phyloP scores from a whole-genome alignment of 1,140 invertebrate genomes.

The Apolygus lucorum region DNA sequence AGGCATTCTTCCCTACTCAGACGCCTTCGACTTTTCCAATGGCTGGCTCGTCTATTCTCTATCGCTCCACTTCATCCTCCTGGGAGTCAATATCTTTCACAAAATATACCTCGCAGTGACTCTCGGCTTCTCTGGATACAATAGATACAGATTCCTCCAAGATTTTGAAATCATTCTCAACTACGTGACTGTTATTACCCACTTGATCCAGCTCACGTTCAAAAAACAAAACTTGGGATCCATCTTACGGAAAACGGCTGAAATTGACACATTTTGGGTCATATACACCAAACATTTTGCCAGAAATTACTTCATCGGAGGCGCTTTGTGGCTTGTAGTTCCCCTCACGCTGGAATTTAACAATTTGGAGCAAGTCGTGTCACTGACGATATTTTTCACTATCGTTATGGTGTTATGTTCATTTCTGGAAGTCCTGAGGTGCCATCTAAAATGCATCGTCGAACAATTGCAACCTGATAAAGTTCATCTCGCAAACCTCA shows the following conservation, averaged over 20 bases:
- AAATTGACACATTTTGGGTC: not conserved
- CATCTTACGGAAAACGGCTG: not conserved
- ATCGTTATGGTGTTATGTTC: not conserved
- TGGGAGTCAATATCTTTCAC: not conserved
- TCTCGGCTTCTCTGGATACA: not conserved
- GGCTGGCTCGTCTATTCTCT: not conserved
- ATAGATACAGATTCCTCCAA: not conserved
- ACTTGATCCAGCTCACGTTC: not conserved
- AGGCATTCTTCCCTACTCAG: not conserved
- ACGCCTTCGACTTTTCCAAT: not conserved
- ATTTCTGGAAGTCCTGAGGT: not conserved
- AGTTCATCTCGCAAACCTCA: not conserved
- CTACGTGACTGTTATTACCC: not conserved
- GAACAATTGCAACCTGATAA: not conserved
- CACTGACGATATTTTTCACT: not conserved
- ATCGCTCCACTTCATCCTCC: not conserved
- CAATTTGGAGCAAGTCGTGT: not conserved
- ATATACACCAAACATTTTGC: not conserved
- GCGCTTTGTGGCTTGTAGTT: not conserved
- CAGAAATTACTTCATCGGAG: not conserved
- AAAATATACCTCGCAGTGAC: not conserved
- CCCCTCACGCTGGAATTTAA: not conserved
- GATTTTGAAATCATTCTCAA: not conserved
- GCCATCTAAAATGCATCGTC: not conserved
- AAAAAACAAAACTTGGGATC: not conserved